Percentiles rank a stretch among this genome's conserved stretches.
Evolutionary conservation across 1,140 invertebrate genomes (phyloP).

Genomic region (Trachelipus rathkii): DNA sequence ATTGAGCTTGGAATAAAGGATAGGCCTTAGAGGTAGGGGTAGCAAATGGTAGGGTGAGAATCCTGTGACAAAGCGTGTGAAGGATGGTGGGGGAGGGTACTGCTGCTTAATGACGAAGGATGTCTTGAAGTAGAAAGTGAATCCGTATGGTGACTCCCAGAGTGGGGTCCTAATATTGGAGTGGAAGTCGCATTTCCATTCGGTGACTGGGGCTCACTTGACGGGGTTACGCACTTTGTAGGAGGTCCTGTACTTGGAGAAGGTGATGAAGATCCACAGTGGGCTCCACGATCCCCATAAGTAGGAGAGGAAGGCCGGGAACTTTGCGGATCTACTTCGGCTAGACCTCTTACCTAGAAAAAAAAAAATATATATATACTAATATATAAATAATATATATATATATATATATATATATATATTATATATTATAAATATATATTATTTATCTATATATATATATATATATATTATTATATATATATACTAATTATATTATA

Average conservation of each 20-base stretch:
- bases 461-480: no score
- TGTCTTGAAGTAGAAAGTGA: constrained; percentile 46
- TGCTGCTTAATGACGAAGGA: background rate
- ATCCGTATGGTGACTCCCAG: background rate
- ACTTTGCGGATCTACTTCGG: constrained; percentile 37
- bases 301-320: constrained; percentile 42
- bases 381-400: background rate
- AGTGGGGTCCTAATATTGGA: background rate
- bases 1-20: background rate
- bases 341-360: constrained; percentile 44
- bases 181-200: constrained; percentile 15
- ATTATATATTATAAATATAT: no score
- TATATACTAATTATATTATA: no score
- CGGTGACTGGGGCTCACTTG: constrained; percentile 40
- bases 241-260: constrained; percentile 41
- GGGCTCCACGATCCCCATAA: constrained; percentile 29
- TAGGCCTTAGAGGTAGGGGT: background rate
- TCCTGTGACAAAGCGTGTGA: constrained; percentile 11
- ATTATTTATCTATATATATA: no score
- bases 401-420: background rate
- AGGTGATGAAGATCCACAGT: constrained; percentile 38
- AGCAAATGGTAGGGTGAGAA: background rate
- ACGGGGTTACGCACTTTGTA: constrained; percentile 43
- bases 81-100: background rate
- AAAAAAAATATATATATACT: background rate